Percentiles rank a stretch among this genome's conserved stretches.
Conservation (phyloP, 2,888 invertebrate species). For the Lithophane semibrunnea region DNA sequence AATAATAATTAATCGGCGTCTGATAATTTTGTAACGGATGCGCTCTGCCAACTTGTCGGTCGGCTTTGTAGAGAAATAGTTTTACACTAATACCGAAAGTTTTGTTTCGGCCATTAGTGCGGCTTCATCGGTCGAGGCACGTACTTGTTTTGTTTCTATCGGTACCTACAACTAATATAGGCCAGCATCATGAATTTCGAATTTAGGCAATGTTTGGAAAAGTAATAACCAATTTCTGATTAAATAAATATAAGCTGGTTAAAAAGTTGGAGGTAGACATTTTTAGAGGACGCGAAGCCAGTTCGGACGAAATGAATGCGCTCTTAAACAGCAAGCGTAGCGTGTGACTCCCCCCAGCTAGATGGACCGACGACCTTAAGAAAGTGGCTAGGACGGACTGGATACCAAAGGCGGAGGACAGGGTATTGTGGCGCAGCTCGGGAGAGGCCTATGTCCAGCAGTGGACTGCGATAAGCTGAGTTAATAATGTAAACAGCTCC, state of each 20-base stretch:
- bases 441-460: too few species aligned
- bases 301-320: too few species aligned
- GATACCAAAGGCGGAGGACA: too few species aligned
- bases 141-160: conserved; percentile 31
- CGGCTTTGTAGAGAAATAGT: conserved; percentile 68
- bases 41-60: conserved; percentile 63
- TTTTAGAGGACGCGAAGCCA: neutral
- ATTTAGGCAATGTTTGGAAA: neutral
- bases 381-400: too few species aligned
- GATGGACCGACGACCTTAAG: too few species aligned
- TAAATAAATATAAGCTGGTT: neutral
- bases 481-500: too few species aligned
- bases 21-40: conserved; percentile 69
- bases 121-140: conserved; percentile 42
- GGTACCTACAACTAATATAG: neutral
- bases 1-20: conserved; percentile 62
- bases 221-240: conserved; percentile 2
- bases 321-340: too few species aligned
- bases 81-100: conserved; percentile 71
- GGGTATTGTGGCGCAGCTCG: too few species aligned
- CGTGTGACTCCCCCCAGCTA: too few species aligned
- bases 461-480: too few species aligned
- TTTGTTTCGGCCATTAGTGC: conserved; percentile 66
- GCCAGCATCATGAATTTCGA: conserved; percentile 11
- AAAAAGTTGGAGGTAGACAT: neutral